phyloP scores from a whole-genome alignment of 2,888 invertebrate species.

The Chesias legatella region DNA sequence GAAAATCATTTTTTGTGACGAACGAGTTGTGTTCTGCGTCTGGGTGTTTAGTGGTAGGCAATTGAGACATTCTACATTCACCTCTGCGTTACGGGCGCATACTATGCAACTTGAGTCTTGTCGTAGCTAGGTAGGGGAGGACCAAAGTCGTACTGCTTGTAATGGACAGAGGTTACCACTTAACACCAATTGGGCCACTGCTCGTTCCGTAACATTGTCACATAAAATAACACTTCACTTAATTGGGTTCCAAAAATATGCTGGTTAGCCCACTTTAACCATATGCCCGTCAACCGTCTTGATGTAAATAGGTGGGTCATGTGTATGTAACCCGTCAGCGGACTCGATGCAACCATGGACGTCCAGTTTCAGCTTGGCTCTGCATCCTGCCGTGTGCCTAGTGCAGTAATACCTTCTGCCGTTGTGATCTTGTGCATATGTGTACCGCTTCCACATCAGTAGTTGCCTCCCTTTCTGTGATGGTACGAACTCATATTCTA shows the following conservation, averaged over 20 bases:
- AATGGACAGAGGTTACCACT: too few relatives aligned
- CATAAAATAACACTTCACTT: too few relatives aligned
- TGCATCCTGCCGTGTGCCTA: slow-evolving; percentile 8
- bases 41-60: too few relatives aligned
- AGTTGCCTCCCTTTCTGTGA: slow-evolving; percentile 1
- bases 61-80: too few relatives aligned
- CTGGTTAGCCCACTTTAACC: neutral
- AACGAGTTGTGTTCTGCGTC: too few relatives aligned
- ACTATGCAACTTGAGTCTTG: too few relatives aligned
- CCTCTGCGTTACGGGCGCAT: too few relatives aligned
- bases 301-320: slow-evolving; percentile 17
- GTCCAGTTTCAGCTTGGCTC: slow-evolving; percentile 15
- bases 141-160: too few relatives aligned
- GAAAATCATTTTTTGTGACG: too few relatives aligned
- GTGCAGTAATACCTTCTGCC: slow-evolving; percentile 15
- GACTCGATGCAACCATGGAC: slow-evolving; percentile 2
- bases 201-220: neutral
- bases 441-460: slow-evolving; percentile 13
- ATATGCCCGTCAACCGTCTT: neutral
- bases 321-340: slow-evolving; percentile 7
- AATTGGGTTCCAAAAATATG: neutral
- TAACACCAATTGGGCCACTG: too few relatives aligned
- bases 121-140: too few relatives aligned
- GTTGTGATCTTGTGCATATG: slow-evolving; percentile 7
- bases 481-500: neutral